Conservation (phyloP, 1,140 invertebrate species). For the Antheraea pernyi region DNA sequence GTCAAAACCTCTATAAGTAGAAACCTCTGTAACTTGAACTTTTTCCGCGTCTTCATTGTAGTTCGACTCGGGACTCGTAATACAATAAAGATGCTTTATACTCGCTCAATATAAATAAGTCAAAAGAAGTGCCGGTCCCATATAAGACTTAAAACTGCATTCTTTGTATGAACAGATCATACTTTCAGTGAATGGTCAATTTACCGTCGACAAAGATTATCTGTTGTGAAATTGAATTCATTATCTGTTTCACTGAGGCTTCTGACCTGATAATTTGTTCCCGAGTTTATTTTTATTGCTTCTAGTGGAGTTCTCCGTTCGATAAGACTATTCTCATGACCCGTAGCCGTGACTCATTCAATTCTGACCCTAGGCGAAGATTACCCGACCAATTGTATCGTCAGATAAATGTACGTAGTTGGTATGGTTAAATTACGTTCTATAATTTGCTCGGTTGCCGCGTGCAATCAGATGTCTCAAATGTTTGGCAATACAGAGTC, state of each 20-base stretch:
- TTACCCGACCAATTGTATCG: conserved; percentile 32
- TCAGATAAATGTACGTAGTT: conserved; percentile 16
- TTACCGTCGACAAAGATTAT: not conserved
- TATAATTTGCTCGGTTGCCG: conserved; percentile 14
- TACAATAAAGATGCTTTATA: too few relatives aligned
- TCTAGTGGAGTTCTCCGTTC: conserved; percentile 6
- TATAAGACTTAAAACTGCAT: too few relatives aligned
- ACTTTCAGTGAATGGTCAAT: not conserved
- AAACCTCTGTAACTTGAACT: too few relatives aligned
- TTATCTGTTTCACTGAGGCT: conserved; percentile 8
- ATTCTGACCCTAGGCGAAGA: conserved; percentile 31
- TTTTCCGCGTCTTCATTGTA: too few relatives aligned
- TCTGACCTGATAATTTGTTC: conserved; percentile 10
- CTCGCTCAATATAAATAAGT: too few relatives aligned
- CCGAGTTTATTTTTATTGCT: conserved; percentile 12
- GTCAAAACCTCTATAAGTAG: too few relatives aligned
- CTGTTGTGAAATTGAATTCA: conserved; percentile 7
- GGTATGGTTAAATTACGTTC: conserved; percentile 1
- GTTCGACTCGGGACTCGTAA: too few relatives aligned
- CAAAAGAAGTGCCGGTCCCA: not conserved
- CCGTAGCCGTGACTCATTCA: conserved; percentile 30
- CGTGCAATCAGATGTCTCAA: not conserved
- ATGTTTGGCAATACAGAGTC: conserved; percentile 11
- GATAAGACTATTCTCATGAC: conserved; percentile 22
- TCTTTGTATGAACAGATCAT: not conserved